Evolutionary conservation across 2,888 invertebrate genomes (phyloP).

Genomic region (Macaria notata): DNA sequence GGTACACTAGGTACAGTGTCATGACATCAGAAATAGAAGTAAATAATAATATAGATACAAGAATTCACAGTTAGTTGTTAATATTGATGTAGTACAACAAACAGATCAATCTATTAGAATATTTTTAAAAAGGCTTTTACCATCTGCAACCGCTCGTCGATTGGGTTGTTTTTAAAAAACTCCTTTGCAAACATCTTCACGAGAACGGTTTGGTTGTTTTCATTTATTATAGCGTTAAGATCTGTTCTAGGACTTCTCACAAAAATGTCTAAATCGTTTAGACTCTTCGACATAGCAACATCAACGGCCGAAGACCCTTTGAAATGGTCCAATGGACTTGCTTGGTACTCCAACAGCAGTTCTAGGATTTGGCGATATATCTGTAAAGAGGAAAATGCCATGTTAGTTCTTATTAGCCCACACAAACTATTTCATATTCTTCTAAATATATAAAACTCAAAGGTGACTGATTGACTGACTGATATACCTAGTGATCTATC

Average conservation of each 20-base stretch:
- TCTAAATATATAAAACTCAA: no score
- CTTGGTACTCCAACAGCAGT: constrained; percentile 57
- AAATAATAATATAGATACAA: no score
- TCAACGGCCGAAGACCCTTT: constrained; percentile 60
- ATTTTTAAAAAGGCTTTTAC: constrained; percentile 36
- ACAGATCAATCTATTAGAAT: background rate
- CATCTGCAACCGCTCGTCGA: constrained; percentile 48
- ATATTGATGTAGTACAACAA: no score
- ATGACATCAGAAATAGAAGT: no score
- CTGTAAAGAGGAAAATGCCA: constrained; percentile 38
- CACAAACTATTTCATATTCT: no score
- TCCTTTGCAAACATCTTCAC: constrained; percentile 59
- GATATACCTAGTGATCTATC: no score
- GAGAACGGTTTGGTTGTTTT: constrained; percentile 55
- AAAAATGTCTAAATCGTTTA: constrained; percentile 53
- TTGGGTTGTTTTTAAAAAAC: constrained; percentile 49
- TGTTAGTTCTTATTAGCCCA: no score
- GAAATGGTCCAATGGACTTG: constrained; percentile 49
- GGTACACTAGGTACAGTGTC: no score
- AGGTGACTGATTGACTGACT: no score
- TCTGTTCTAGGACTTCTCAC: constrained; percentile 53
- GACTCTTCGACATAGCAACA: constrained; percentile 47
- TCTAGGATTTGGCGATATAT: constrained; percentile 48
- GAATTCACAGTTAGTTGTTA: no score
- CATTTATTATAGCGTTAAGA: constrained; percentile 61